Percentiles rank a stretch among this genome's conserved stretches.
Evolutionary conservation across 23 tunicate genomes (phyloP).

Genomic region (Trididemnum clinides): DNA sequence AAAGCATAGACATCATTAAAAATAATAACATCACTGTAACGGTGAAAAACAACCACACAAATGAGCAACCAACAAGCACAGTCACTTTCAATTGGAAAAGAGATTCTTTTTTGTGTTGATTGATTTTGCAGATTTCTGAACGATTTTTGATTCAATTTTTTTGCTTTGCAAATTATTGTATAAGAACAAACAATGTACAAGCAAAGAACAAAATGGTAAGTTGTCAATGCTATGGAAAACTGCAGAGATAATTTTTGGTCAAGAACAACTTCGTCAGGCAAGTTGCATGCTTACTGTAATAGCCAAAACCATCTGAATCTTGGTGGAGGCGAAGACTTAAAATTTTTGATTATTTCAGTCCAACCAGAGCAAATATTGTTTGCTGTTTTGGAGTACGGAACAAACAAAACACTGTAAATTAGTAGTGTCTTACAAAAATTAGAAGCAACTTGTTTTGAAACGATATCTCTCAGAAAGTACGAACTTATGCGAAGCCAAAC

Average conservation of each 20-base stretch:
- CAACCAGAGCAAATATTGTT: background rate
- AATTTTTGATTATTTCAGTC: background rate
- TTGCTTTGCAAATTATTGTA: background rate
- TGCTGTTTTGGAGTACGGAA: too few species aligned
- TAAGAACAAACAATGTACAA: constrained; percentile 54
- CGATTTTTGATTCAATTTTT: background rate
- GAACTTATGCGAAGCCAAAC: constrained; percentile 42
- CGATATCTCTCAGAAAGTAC: constrained; percentile 40
- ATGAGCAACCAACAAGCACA: constrained; percentile 30
- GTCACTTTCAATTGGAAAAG: constrained; percentile 1
- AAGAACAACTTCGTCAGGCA: constrained; percentile 72
- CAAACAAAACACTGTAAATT: background rate
- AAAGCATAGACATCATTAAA: constrained; percentile 41
- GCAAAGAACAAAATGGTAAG: constrained; percentile 46
- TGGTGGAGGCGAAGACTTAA: background rate
- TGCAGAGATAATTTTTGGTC: constrained; percentile 48
- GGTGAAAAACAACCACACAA: constrained; percentile 38
- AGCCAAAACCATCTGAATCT: constrained; percentile 47
- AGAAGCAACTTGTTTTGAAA: background rate
- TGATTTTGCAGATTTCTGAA: background rate
- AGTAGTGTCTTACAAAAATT: background rate
- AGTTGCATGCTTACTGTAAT: constrained; percentile 75
- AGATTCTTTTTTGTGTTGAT: constrained; percentile 1
- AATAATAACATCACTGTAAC: constrained; percentile 36
- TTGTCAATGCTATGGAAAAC: constrained; percentile 47